phyloP scores from a whole-genome alignment of 1,140 invertebrate genomes.

The Drosophila paulistorum region DNA sequence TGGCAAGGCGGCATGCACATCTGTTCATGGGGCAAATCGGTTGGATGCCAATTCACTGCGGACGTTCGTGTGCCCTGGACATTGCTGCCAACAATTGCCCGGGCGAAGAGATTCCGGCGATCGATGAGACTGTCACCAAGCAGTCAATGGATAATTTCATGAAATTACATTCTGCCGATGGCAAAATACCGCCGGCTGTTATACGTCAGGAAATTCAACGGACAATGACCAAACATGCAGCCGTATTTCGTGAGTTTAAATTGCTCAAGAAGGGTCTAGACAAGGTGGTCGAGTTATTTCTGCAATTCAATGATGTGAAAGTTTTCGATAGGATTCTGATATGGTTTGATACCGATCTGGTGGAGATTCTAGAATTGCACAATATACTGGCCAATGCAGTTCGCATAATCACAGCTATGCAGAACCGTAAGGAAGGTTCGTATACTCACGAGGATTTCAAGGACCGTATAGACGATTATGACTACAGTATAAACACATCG shows the following conservation, averaged over 20 bases:
- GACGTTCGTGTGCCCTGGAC: constrained; percentile 96
- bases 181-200: constrained; percentile 90
- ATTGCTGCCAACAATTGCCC: constrained; percentile 91
- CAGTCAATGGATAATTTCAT: constrained; percentile 96
- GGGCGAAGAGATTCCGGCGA: constrained; percentile 88
- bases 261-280: constrained; percentile 91
- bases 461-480: constrained; percentile 92
- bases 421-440: constrained; percentile 98
- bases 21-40: constrained; percentile 98
- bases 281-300: constrained; percentile 86
- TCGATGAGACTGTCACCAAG: constrained; percentile 93
- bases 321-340: constrained; percentile 87
- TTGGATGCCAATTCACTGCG: constrained; percentile 98
- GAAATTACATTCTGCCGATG: constrained; percentile 90
- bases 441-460: constrained; percentile 98
- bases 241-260: constrained; percentile 96
- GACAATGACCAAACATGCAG: constrained; percentile 98
- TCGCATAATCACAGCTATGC: constrained; percentile 94
- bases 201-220: constrained; percentile 97
- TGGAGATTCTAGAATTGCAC: constrained; percentile 98
- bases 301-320: constrained; percentile 87
- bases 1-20: constrained; percentile 90
- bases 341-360: constrained; percentile 98
- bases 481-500: constrained; percentile 82
- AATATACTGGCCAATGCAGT: constrained; percentile 97